Evolutionary conservation across 2,113 vertebrate genomes (phyloP), one percentile per base, ranked within the genome.

Genomic region (Columba livia): DNA sequence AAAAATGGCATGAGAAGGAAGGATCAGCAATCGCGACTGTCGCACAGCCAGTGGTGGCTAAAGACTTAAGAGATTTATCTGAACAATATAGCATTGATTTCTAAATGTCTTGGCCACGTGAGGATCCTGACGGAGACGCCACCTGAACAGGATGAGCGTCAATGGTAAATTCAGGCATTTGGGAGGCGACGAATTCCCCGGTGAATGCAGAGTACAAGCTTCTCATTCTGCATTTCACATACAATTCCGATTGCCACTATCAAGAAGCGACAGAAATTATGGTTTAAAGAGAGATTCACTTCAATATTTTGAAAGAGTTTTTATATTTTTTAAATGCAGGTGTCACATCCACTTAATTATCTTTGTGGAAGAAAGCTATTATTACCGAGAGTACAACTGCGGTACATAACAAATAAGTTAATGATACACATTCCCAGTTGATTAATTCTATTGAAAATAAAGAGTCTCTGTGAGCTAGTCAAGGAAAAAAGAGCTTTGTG

Each of bases 211-310:
- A 48, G 40, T 47, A 29, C 53, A 69, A 61, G 54, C 28, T 57
- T 57, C 1, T 5, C 28, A 61, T 62, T 38, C 38, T 64, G 79
- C 38, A 51, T 61, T 72, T 58, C 51, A 28, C 12, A 48, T 7
- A 12, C 0, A 19, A 21, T 38, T 78, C 34, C 0, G 2, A 47
- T 42, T n/a, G 56, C 20, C 3, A 1, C 40, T 62, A 34, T 7
- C 31, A 58, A 62, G 34, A 70, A 80, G 36, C 6, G 11, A 66
- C 42, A 84, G 58, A 90, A 88, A 61, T 69, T 4, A 53, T 0
- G 3, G 14, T 42, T 66, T 36, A 50, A 50, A 34, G 32, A 54
- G 17, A 82, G 28, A 91, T 36, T 71, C 6, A 26, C 7, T 13
- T n/a, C 28, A 72, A 19, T 34, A 26, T 66, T 80, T 57, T 24